These are phyloP conservation scores for Pollenia labialis DNA, from an alignment of 2,888 invertebrate genomes.

Conservation along the genomic window DNA sequence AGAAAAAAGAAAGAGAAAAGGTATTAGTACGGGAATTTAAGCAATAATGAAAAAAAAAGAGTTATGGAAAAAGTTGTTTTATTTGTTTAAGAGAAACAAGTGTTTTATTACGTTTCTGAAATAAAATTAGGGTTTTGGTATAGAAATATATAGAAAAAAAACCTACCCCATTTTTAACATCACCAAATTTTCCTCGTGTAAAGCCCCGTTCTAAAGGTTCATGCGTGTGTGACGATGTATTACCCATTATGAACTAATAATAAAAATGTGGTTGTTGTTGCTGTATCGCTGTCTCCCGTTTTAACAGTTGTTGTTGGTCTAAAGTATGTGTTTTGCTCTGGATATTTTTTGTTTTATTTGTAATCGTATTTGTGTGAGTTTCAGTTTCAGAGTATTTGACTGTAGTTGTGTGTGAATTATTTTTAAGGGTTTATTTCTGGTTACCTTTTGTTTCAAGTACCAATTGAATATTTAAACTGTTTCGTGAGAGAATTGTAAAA, in stretches of 20 bases:
- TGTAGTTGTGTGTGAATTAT: not conserved
- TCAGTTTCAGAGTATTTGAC: not conserved
- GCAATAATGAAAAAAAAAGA: conserved; percentile 10
- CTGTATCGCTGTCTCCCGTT: conserved; percentile 65
- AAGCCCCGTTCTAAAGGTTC: conserved; percentile 90
- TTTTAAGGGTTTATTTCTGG: conserved; percentile 51
- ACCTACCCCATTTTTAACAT: conserved; percentile 85
- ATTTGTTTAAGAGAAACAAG: conserved; percentile 79
- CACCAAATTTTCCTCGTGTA: conserved; percentile 84
- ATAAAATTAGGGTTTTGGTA: not conserved
- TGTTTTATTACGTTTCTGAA: conserved; percentile 68
- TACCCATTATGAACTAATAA: conserved; percentile 87
- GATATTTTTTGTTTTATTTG: conserved; percentile 40
- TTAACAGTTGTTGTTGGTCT: conserved; percentile 48
- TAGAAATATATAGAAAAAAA: conserved; percentile 53
- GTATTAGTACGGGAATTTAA: conserved; percentile 54
- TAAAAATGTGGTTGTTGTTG: conserved; percentile 14
- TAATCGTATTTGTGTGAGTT: not conserved
- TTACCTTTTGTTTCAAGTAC: conserved; percentile 51
- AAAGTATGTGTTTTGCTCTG: conserved; percentile 49
- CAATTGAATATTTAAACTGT: conserved; percentile 29
- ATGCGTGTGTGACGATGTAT: conserved; percentile 92
- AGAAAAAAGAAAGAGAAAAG: conserved; percentile 25
- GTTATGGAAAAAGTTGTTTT: conserved; percentile 47
- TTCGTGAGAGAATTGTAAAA: conserved; percentile 68